phyloP scores from a whole-genome alignment of 2,888 invertebrate species.

The Dolomedes plantarius region DNA sequence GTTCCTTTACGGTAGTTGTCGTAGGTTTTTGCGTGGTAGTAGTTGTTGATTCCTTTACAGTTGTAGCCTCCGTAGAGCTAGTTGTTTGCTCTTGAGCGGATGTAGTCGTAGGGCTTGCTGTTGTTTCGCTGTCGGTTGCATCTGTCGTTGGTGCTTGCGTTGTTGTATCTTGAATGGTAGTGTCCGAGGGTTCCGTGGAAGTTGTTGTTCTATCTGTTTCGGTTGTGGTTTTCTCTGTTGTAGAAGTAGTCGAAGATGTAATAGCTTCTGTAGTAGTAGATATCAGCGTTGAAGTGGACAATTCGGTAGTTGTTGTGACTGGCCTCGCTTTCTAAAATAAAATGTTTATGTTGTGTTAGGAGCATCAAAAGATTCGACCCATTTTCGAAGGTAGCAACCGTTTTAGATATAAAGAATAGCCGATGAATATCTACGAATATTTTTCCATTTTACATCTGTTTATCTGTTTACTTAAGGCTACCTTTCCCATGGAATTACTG shows the following conservation, averaged over 20 bases:
- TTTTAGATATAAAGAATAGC: too few species aligned
- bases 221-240: not conserved
- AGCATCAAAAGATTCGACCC: too few species aligned
- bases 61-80: not conserved
- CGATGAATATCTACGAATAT: too few species aligned
- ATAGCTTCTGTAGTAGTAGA: not conserved
- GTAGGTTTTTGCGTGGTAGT: not conserved
- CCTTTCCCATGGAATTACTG: too few species aligned
- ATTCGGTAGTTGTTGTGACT: not conserved
- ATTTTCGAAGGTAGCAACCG: too few species aligned
- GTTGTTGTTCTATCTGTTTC: not conserved
- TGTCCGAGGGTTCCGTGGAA: not conserved
- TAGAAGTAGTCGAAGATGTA: too few species aligned
- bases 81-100: not conserved
- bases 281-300: not conserved
- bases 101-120: not conserved
- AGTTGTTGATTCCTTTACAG: not conserved
- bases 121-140: not conserved
- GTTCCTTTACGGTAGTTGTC: not conserved
- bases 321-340: not conserved
- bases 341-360: too few species aligned
- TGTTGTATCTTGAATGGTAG: not conserved
- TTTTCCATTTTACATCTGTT: too few species aligned
- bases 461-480: too few species aligned
- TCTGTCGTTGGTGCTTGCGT: conserved; percentile 1